Base-by-base conservation (phyloP, 2,888 invertebrate species). In the Drosophila anomelani region DNA sequence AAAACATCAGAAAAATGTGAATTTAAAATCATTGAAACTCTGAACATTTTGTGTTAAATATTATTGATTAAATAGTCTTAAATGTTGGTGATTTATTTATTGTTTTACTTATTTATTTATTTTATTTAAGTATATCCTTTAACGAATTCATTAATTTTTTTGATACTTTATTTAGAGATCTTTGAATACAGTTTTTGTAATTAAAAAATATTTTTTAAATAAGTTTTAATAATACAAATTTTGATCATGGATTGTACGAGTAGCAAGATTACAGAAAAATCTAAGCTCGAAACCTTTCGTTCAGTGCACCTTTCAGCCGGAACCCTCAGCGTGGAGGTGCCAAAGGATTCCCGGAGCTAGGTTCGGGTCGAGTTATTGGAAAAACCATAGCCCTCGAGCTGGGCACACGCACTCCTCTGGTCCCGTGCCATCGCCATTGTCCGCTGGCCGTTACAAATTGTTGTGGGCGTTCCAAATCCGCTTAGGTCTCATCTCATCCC, bases 381-480 rank as follows among this genome's bases (percentile, higher is more conserved):
- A 54, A 70, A 70, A 47, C 60, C 41, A 15, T 43, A 23, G 26
- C 26, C 53, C 41, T 26, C 44, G 54, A 56, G 56, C 51, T 46
- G 39, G 64, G 70, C 75, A 69, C 85, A 78, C 68, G 66, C 82
- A 41, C 72, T 75, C 39, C 39, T 68, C 64, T 51, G 68, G 64
- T 23, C 51, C 20, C 64, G 64, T 66, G 64, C 20, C 64, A 67
- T 17, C 3, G 17, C 61, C 26, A 55, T 70, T 81, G 85, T 73
- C 80, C 86, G 86, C 68, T 64, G 57, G 81, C 91, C 91, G 88
- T 90, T 88, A 91, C 91, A 92, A 91, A 92, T 92, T 92, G 91
- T 92, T 92, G 92, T 91, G 92, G 92, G 92, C 92, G 92, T 91
- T 91, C 72, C 89, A 91, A 92, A 92, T 92, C 92, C 89, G 91